phyloP scores from a whole-genome alignment of 2,888 invertebrate genomes.

The Eilema sororculum region DNA sequence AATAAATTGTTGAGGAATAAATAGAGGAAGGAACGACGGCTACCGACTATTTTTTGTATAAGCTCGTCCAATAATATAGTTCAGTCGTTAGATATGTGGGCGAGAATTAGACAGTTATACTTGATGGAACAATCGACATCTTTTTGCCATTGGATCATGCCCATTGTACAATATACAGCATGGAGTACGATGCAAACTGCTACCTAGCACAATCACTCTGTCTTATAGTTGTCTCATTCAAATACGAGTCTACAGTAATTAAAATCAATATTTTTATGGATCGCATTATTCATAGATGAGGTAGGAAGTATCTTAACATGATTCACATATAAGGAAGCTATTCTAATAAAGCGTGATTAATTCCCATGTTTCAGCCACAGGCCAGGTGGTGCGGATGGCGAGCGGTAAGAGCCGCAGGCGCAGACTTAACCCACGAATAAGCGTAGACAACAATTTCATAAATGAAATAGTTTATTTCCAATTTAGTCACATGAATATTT shows the following conservation, averaged over 20 bases:
- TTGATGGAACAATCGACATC: background rate
- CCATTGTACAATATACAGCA: background rate
- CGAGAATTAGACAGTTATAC: background rate
- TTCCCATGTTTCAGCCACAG: constrained; percentile 62
- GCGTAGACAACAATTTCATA: constrained; percentile 62
- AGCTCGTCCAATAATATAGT: background rate
- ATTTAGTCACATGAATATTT: constrained; percentile 55
- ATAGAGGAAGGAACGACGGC: constrained; percentile 17
- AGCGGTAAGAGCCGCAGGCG: constrained; percentile 59
- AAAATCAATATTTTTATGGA: constrained; percentile 19
- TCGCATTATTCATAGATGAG: constrained; percentile 34
- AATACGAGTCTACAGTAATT: background rate
- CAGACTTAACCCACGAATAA: constrained; percentile 41
- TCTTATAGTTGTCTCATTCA: background rate
- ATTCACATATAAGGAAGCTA: constrained; percentile 61
- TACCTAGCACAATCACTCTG: background rate
- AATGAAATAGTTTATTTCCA: constrained; percentile 62
- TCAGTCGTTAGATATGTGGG: background rate
- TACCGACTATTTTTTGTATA: background rate
- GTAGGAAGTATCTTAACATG: constrained; percentile 45
- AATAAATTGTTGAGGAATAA: constrained; percentile 41
- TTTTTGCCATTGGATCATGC: background rate
- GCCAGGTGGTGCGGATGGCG: constrained; percentile 51
- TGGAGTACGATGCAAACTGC: background rate
- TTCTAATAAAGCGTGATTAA: constrained; percentile 70